Percentiles rank a stretch among this genome's conserved stretches.
Conservation (phyloP, 2,888 invertebrate genomes). For the Lymantria dispar region DNA sequence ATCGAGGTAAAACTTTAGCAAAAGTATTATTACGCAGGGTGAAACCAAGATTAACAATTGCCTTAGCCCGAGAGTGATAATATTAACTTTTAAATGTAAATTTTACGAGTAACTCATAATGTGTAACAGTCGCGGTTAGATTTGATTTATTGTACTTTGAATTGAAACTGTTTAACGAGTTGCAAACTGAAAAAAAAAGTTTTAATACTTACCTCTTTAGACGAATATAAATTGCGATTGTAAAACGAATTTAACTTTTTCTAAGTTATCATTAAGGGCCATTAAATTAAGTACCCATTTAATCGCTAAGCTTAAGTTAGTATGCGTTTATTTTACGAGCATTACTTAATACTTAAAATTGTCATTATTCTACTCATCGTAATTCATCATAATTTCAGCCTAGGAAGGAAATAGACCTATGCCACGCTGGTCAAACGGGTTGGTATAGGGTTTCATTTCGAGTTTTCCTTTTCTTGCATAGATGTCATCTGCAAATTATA, state of each 20-base stretch:
- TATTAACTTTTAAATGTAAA: slow-evolving; percentile 82
- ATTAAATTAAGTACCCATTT: slow-evolving; percentile 62
- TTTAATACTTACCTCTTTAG: slow-evolving; percentile 81
- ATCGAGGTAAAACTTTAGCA: too few species aligned
- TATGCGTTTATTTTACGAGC: too few species aligned
- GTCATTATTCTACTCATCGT: too few species aligned
- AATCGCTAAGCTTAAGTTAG: slow-evolving; percentile 53
- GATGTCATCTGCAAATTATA: too few species aligned
- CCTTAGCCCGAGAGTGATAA: slow-evolving; percentile 64
- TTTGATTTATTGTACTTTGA: slow-evolving; percentile 78
- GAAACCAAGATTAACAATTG: slow-evolving; percentile 77
- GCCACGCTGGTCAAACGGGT: too few species aligned
- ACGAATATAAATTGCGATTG: slow-evolving; percentile 78
- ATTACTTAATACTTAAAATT: too few species aligned
- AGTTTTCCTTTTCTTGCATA: too few species aligned
- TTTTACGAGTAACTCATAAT: slow-evolving; percentile 81
- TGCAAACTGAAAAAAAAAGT: slow-evolving; percentile 78
- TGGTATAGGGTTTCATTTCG: too few species aligned
- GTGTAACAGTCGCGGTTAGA: slow-evolving; percentile 78
- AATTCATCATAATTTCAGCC: too few species aligned
- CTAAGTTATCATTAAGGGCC: slow-evolving; percentile 69
- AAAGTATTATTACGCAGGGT: slow-evolving; percentile 22
- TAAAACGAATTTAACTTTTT: slow-evolving; percentile 64
- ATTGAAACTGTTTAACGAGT: slow-evolving; percentile 81
- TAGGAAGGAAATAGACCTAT: too few species aligned